A percentile compares a stretch with the other conserved stretches of the same genome.
These are phyloP conservation scores for Crossocerus cetratus DNA, from an alignment of 2,888 invertebrate species.

Conservation along the genomic window DNA sequence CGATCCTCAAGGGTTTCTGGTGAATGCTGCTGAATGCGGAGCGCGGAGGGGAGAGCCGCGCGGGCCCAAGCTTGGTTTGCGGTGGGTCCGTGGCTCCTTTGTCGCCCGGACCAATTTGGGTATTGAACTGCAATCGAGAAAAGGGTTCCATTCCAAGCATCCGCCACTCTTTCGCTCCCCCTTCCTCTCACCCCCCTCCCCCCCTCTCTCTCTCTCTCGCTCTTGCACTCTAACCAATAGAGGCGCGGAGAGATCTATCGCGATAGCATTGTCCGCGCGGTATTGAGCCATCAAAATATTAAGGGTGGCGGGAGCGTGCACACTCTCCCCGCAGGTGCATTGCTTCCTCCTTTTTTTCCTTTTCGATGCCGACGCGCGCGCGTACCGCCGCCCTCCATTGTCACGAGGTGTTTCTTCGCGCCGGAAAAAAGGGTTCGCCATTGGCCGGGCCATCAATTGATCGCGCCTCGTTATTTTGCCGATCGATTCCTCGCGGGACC, in stretches of 20 bases:
- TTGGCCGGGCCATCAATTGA: conserved; percentile 40
- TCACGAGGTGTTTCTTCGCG: conserved; percentile 50
- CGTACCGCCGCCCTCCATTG: conserved; percentile 36
- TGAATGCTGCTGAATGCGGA: conserved; percentile 24
- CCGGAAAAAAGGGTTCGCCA: conserved; percentile 45
- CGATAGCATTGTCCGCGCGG: conserved; percentile 70
- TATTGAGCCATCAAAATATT: conserved; percentile 76
- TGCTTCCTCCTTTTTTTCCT: conserved; percentile 31
- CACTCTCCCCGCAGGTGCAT: conserved; percentile 51
- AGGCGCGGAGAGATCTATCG: conserved; percentile 47
- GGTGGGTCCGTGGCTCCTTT: conserved; percentile 36
- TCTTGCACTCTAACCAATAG: background rate
- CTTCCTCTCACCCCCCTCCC: too few relatives aligned
- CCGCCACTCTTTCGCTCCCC: too few relatives aligned
- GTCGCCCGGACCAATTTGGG: conserved; percentile 73
- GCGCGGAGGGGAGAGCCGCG: conserved; percentile 18
- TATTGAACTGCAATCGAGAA: conserved; percentile 74
- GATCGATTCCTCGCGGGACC: conserved; percentile 47
- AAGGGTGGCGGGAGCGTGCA: conserved; percentile 58
- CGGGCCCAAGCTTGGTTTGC: conserved; percentile 3
- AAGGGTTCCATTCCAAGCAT: conserved; percentile 54
- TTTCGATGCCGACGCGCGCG: background rate
- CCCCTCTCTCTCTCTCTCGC: too few relatives aligned
- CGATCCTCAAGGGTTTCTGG: too few relatives aligned
- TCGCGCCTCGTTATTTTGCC: conserved; percentile 51